Evolutionary conservation across 2,888 invertebrate species (phyloP), one percentile per base, ranked within the genome.

Genomic region (Drosophila borborema): DNA sequence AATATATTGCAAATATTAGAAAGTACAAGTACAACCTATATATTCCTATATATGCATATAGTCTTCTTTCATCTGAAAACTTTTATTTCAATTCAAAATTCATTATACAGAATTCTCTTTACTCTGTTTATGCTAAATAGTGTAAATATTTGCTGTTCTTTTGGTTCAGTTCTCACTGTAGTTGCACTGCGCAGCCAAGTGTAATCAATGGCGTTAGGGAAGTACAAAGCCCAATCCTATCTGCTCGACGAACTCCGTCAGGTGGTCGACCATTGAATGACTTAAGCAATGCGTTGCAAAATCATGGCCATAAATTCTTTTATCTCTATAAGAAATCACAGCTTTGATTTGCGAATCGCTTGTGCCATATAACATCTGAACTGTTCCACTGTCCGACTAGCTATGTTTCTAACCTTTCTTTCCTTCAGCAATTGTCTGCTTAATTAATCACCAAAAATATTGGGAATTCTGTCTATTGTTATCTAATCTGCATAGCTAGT

Each of bases 311-410:
- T 81, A 84, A 79, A 89, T 87, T 46, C n/a, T 16, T 45, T 51
- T 49, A 71, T 82, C 77, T 88, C 69, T 53, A 72, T 81, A 70
- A 78, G 78, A 81, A 85, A 89, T 86, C 81, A 76, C 65, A 69
- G 56, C 76, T 75, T 59, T 79, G 72, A 79, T 82, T 85, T 72
- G 60, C 31, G 45, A 51, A 36, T 51, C 18, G 34, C 18, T 14
- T 45, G 34, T n/a, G 34, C 41, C 55, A 41, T 40, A 54, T 38
- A 43, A 46, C 38, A 63, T 12, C 40, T 36, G 10, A 36, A 20
- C 6, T 18, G 16, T 23, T 40, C 59, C 18, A 16, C 23, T 60
- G 64, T 31, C n/a, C 18, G 46, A 20, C 31, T 63, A 5, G 55
- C 46, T 20, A 16, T 7, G 7, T n/a, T 45, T 20, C 18, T n/a